Conservation (phyloP, 1,140 invertebrate genomes). For the Delia radicum region DNA sequence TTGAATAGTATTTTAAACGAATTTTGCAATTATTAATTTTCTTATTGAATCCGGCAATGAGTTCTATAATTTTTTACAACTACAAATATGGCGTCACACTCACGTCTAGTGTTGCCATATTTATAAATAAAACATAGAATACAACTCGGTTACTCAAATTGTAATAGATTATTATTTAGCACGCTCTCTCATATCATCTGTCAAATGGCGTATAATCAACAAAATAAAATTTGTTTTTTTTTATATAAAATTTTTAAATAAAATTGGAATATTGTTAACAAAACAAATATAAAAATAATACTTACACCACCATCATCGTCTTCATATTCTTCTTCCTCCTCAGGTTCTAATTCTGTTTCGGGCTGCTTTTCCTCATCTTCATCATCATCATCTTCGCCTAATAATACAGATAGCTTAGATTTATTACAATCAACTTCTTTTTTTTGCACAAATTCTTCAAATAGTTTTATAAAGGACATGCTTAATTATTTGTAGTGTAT, state of each 20-base stretch:
- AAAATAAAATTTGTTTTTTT: neutral
- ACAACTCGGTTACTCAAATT: neutral
- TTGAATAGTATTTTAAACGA: neutral
- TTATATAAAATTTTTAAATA: neutral
- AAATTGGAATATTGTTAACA: neutral
- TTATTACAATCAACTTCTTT: neutral
- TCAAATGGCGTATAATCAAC: neutral
- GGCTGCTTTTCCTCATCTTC: neutral
- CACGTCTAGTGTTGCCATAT: neutral
- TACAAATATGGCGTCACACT: conserved; percentile 7
- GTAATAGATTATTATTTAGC: neutral
- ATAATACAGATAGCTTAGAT: neutral
- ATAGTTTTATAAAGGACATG: conserved; percentile 14
- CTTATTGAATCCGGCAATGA: neutral
- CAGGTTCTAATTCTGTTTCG: neutral
- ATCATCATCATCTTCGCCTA: no score
- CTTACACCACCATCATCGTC: conserved; percentile 10
- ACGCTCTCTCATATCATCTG: neutral
- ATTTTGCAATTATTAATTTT: neutral
- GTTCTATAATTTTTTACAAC: neutral
- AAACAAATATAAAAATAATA: neutral
- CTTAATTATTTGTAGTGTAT: no score
- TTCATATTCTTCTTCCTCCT: neutral
- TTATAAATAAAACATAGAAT: neutral
- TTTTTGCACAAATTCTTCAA: conserved; percentile 15